Evolutionary conservation across 2,797 vertebrate genomes (phyloP).

Genomic region (Eulemur rubriventer): DNA sequence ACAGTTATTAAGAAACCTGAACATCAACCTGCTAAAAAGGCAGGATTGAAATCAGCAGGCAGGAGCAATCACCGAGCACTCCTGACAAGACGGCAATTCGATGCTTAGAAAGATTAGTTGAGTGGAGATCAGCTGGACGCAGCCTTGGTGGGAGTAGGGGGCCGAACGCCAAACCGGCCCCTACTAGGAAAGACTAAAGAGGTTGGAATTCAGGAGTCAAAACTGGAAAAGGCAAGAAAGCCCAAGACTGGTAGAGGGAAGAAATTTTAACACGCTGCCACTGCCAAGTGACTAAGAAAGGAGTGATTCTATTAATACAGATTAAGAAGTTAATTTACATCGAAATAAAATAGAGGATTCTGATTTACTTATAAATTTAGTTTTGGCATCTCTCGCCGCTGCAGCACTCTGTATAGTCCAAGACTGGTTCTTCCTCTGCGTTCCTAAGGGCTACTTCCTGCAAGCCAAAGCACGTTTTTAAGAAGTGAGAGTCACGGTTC

Average conservation of each 20-base stretch:
- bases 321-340: neutral
- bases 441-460: neutral
- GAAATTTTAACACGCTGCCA: neutral
- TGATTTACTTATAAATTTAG: neutral
- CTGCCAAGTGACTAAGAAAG: neutral
- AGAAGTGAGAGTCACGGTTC: neutral
- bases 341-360: neutral
- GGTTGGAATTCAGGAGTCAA: neutral
- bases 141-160: no score
- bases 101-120: neutral
- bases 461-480: neutral
- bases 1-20: neutral
- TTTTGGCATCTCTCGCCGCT: neutral
- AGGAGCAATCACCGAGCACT: neutral
- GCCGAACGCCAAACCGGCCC: neutral
- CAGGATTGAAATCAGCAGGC: neutral
- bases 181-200: neutral
- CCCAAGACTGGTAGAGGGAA: neutral
- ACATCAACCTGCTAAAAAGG: neutral
- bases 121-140: neutral
- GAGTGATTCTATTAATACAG: neutral
- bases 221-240: neutral
- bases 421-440: neutral
- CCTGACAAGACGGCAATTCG: neutral
- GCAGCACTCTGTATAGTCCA: neutral